A percentile compares a stretch with the other conserved stretches of the same genome.
Conservation (phyloP, 2,113 vertebrate genomes). For the Caranx melampygus region DNA sequence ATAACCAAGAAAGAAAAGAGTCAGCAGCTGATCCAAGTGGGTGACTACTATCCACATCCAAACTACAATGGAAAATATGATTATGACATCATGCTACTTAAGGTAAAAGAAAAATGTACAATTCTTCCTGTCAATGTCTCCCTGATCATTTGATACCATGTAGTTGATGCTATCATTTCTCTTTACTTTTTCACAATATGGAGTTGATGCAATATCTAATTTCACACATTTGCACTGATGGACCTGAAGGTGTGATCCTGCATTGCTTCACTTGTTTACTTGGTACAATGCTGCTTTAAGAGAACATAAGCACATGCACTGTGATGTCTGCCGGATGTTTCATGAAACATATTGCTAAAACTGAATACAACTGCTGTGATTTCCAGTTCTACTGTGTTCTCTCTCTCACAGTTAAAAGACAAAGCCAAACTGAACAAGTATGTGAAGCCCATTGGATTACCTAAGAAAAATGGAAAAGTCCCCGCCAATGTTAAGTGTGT, state of each 20-base stretch:
- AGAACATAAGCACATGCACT: background rate
- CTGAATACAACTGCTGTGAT: background rate
- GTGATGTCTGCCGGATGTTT: background rate
- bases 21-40: constrained; percentile 71
- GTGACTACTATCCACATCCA: constrained; percentile 41
- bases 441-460: constrained; percentile 49
- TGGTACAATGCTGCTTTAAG: background rate
- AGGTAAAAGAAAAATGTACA: constrained; percentile 54
- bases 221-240: constrained; percentile 26
- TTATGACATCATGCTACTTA: constrained; percentile 76
- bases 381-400: background rate
- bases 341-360: background rate
- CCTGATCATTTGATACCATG: background rate
- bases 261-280: too few relatives aligned
- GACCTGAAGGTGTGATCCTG: background rate
- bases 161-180: too few relatives aligned
- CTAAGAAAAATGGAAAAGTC: constrained; percentile 39
- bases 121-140: background rate
- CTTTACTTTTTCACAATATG: background rate
- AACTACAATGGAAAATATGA: background rate
- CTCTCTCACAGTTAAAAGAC: constrained; percentile 58
- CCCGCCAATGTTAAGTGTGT: constrained; percentile 36
- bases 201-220: too few relatives aligned
- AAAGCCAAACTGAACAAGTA: constrained; percentile 58
- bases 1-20: constrained; percentile 57